Evolutionary conservation across 2,888 invertebrate genomes (phyloP).

Genomic region (Polyommatus iphigenia): DNA sequence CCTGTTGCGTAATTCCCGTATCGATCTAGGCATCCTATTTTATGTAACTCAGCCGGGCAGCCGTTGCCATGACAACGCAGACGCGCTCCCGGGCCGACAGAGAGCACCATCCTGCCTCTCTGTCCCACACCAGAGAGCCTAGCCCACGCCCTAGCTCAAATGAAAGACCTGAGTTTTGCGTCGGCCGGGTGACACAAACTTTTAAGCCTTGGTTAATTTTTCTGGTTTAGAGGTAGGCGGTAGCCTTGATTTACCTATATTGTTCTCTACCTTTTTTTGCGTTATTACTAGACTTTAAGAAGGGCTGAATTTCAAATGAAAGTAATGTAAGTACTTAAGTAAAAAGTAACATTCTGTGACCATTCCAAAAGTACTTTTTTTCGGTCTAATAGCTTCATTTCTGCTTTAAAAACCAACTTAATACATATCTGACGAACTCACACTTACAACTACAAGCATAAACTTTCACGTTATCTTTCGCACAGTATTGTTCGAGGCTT

Average conservation of each 20-base stretch:
- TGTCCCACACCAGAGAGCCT: conserved; percentile 20
- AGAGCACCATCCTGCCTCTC: conserved; percentile 25
- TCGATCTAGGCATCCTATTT: conserved; percentile 27
- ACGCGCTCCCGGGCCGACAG: conserved; percentile 21
- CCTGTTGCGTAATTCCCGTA: conserved; percentile 17
- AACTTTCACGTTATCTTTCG: too few relatives aligned
- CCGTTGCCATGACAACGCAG: conserved; percentile 30
- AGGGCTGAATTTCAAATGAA: neutral
- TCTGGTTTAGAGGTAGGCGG: neutral
- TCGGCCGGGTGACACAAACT: neutral
- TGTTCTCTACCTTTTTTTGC: neutral
- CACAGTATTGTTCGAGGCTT: too few relatives aligned
- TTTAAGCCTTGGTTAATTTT: conserved; percentile 5
- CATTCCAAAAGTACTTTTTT: too few relatives aligned
- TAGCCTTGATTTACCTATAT: neutral
- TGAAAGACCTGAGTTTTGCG: conserved; percentile 29
- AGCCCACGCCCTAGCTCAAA: conserved; percentile 32
- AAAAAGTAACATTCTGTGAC: too few relatives aligned
- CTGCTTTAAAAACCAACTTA: too few relatives aligned
- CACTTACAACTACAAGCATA: too few relatives aligned
- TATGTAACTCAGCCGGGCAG: conserved; percentile 13
- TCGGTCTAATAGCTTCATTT: too few relatives aligned
- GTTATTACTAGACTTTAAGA: neutral
- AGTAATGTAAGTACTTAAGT: too few relatives aligned
- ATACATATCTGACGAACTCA: too few relatives aligned